Conservation (phyloP, 2,113 vertebrate genomes). For the Scortum barcoo region DNA sequence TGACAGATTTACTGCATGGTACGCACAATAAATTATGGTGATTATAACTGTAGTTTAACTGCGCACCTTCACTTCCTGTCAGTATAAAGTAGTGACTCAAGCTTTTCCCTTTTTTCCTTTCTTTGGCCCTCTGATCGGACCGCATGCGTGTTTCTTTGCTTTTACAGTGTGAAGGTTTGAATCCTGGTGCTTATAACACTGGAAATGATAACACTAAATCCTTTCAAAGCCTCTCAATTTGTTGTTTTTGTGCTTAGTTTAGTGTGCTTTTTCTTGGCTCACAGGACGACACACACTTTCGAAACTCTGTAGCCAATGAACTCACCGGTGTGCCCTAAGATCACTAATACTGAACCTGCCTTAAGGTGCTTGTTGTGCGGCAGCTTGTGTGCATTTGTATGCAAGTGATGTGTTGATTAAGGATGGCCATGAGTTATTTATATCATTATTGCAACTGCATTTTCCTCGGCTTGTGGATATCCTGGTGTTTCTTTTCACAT, state of each 20-base stretch:
- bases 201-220: background rate
- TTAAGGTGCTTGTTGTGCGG: conserved; percentile 37
- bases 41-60: conserved; percentile 13
- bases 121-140: conserved; percentile 2
- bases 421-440: conserved; percentile 30
- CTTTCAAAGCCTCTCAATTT: background rate
- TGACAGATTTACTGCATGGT: conserved; percentile 18
- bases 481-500: background rate
- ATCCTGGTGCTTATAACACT: background rate
- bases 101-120: background rate
- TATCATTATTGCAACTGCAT: conserved; percentile 8
- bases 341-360: conserved; percentile 48
- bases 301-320: conserved; percentile 49
- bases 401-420: conserved; percentile 39
- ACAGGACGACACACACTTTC: background rate
- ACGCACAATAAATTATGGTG: conserved; percentile 9
- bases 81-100: background rate
- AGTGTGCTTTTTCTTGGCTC: background rate
- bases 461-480: background rate
- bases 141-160: conserved; percentile 15
- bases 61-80: conserved; percentile 5
- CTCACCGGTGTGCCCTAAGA: conserved; percentile 35
- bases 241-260: background rate
- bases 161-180: background rate
- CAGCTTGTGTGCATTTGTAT: conserved; percentile 44